Percentiles rank a stretch among this genome's conserved stretches.
Conservation (phyloP, 2,113 vertebrate species). For the Lonchura striata region DNA sequence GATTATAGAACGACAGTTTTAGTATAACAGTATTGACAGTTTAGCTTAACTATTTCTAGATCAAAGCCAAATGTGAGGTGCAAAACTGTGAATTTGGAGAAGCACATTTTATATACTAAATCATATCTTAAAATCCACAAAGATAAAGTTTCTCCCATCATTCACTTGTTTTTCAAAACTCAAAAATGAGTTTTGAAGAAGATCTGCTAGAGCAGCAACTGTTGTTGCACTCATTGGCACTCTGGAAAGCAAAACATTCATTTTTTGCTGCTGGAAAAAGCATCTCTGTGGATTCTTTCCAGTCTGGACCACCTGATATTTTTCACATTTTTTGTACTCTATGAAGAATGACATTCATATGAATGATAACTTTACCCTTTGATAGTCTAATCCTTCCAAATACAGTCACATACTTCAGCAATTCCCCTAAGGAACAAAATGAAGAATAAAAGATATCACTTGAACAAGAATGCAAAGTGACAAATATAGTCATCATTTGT, state of each 20-base stretch:
- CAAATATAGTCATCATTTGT: slow-evolving; percentile 14
- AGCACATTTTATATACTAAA: too few species aligned
- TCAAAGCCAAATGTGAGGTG: neutral
- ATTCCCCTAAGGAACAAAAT: neutral
- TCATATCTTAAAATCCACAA: too few species aligned
- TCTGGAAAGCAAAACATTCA: neutral
- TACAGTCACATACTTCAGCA: neutral
- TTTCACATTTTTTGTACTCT: neutral
- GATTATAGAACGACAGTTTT: neutral
- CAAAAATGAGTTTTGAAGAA: neutral
- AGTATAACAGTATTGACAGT: neutral
- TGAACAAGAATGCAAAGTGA: neutral
- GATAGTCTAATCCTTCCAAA: slow-evolving; percentile 19
- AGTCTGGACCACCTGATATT: neutral
- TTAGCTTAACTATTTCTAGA: neutral
- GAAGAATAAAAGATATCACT: neutral
- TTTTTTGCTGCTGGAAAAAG: neutral
- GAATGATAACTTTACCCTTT: slow-evolving; percentile 21
- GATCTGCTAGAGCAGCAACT: neutral
- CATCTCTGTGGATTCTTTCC: neutral
- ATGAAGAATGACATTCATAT: neutral
- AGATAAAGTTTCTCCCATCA: neutral
- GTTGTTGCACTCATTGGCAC: neutral
- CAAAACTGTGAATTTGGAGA: neutral
- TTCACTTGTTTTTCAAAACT: neutral